Evolutionary conservation across 2,113 vertebrate genomes (phyloP), one percentile per base, ranked within the genome.

Genomic region (Apistogramma diplotaenia): DNA sequence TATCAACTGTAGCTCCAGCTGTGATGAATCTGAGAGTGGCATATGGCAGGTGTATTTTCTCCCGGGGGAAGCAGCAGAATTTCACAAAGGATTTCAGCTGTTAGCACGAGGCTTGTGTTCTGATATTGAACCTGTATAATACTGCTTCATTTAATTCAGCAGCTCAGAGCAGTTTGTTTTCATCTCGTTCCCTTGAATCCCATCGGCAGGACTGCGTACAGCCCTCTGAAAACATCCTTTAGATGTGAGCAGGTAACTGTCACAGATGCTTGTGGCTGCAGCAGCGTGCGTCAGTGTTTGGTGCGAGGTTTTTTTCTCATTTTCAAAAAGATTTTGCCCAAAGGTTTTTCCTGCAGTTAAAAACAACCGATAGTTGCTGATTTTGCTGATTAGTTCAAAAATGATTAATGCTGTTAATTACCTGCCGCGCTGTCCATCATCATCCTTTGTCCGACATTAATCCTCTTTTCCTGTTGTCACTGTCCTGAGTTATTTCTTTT

Each of bases 341-440:
- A 67, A 74, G 77, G 77, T 60, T 31, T 19, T 21, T 78, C 43
- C 79, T 54, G 51, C 25, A 40, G 61, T 84, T 21, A 77, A 57
- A 74, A 74, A 75, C 76, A 78, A 59, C 80, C 37, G 15, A 37
- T 37, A 56, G 74, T 65, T 53, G 21, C 57, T 29, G 53, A 67
- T 67, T 61, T 79, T 8, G 6, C 43, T 84, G 78, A 85, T 83
- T 75, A 56, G 53, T 78, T 58, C 6, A 58, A 85, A 35, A 82
- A 79, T 78, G 53, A 87, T 86, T 78, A 61, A 87, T 89, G 53
- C 18, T 1, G 53, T 80, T 91, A 84, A 86, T 87, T 73, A 89
- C 70, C 29, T 70, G 77, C 76, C 76, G 29, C 43, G 5, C 27
- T 75, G 79, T 73, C 35, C 15, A 40, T 60, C 72, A 74, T 6